Evolutionary conservation across 2,797 vertebrate genomes (phyloP), one percentile per base, ranked within the genome.

Genomic region (Ibycter americanus): DNA sequence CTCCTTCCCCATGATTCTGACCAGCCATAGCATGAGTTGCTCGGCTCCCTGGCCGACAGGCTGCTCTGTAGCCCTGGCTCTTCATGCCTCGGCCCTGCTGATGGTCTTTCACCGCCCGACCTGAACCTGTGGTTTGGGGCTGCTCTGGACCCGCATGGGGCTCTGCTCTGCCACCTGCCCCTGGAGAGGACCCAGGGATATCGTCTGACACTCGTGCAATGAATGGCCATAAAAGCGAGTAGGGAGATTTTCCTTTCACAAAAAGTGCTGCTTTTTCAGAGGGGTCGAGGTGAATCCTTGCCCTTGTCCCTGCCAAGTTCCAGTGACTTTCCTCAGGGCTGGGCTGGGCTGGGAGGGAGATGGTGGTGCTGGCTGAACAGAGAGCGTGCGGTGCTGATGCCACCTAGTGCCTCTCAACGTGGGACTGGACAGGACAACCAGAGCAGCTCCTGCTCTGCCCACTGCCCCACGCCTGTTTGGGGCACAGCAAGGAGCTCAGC

Each of bases 391-490:
- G 82, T 44, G 58, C 82, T 36, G 89, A 81, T 87, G 73, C 86
- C 83, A 84, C 52, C 78, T 72, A 58, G 73, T 55, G 90, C 81
- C 52, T 19, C 56, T 1, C 2, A 25, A 6, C 5, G 0, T 4
- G 32, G 54, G 56, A 9, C 61, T 15, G 83, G 68, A 4, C 27
- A 4, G 6, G 44, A 44, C 34, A 3, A 7, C 1, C 0, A 3
- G 47, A 14, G 55, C 72, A 2, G 6, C 54, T 38, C 31, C 27
- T 1, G 51, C 58, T 26, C 71, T 36, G 16, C 13, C 23, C 3
- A 1, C 12, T 0, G 2, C 59, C 70, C 52, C 32, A 1, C 2
- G 0, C 4, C 32, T 6, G 23, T 3, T 15, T 4, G 0, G 6
- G 70, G 34, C 62, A 21, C 44, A 3, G 27, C 11, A 1, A 29